Evolutionary conservation across 2,113 vertebrate species (phyloP).

Genomic region (Corythaixoides concolor): DNA sequence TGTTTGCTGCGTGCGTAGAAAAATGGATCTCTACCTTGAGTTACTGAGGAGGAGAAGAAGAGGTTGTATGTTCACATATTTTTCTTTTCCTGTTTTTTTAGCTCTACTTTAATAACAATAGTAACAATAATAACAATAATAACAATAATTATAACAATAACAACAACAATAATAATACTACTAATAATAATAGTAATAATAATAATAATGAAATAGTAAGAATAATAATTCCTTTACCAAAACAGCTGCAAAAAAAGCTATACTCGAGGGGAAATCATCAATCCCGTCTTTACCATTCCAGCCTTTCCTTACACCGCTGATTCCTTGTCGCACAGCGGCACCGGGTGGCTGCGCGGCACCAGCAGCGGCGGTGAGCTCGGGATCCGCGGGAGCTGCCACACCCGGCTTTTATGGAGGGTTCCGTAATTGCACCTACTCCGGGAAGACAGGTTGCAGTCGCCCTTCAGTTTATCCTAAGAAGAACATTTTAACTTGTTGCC

Average conservation of each 20-base stretch:
- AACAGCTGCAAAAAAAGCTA: too few species aligned
- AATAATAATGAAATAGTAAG: too few species aligned
- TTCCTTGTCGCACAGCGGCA: constrained; percentile 51
- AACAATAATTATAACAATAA: too few species aligned
- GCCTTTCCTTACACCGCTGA: not conserved
- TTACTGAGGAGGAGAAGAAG: too few species aligned
- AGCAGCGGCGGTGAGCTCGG: too few species aligned
- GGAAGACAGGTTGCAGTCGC: accelerated
- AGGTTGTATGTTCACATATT: not conserved
- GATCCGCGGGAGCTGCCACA: too few species aligned
- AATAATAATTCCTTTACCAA: too few species aligned
- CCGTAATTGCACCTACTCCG: too few species aligned
- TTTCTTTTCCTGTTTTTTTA: not conserved
- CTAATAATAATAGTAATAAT: too few species aligned
- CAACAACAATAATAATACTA: too few species aligned
- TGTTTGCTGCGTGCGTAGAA: not conserved
- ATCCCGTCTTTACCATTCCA: not conserved
- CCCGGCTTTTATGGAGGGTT: not conserved
- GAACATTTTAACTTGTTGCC: not conserved
- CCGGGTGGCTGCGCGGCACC: not conserved
- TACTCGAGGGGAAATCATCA: not conserved
- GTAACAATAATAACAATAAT: too few species aligned
- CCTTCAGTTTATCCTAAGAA: not conserved
- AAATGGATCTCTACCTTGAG: not conserved
- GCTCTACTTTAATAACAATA: not conserved